Evolutionary conservation across 1,140 invertebrate species (phyloP), one percentile per base, ranked within the genome.

Genomic region (Neodiprion virginianus): DNA sequence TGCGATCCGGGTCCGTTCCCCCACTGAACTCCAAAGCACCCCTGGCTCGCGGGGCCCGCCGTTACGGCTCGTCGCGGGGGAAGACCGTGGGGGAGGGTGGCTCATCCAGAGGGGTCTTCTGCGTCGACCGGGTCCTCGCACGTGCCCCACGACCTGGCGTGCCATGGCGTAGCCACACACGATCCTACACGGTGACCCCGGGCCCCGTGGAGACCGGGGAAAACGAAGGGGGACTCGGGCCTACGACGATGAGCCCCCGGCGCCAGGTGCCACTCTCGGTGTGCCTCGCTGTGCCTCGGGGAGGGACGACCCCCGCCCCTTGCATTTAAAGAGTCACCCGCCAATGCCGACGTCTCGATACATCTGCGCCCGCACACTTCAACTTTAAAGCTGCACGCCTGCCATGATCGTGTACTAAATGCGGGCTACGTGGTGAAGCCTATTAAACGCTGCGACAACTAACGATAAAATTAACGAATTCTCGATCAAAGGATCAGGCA

Each of bases 61-160:
- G 53, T 61, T 61, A 61, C 53, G 53, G 53, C n/a, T 61, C 53
- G 53, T 61, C 53, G 53, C 53, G 53, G 53, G 53, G 53, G 53
- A 61, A 61, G 53, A 12, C n/a, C 53, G 53, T 61, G 53, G 53
- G 53, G 53, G 53, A 61, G 53, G 53, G 8, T 61, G 11, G 5
- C 53, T 61, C 53, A 17, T 61, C 53, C 53, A 17, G 53, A 61
- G 53, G 53, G 53, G 53, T 61, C 53, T 61, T 61, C 53, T 61
- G 53, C 11, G n/a, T 61, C 28, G 28, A 40, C 28, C 1, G 53
- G 53, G 7, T 61, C 53, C 53, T 61, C 53, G 53, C 53, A 14
- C 53, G 53, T 61, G 53, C 53, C 53, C 53, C 53, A 17, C 53
- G 8, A 8, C 53, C 53, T 61, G 53, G 53, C 11, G 4, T 17